Conservation (phyloP, 2,888 invertebrate genomes). For the Ecdyonurus torrentis region DNA sequence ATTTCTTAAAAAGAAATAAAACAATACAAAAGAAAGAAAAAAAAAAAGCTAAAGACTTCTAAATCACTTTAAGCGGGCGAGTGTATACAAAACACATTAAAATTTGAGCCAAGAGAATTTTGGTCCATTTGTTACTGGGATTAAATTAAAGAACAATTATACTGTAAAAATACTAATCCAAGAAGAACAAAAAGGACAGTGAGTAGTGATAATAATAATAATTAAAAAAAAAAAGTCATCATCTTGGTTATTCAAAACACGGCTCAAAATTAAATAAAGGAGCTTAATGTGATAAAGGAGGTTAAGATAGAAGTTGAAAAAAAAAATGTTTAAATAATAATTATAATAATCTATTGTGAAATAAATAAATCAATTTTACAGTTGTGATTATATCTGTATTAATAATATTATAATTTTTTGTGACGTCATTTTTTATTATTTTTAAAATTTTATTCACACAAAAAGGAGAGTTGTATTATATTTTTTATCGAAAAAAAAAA, state of each 20-base stretch:
- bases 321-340: neutral
- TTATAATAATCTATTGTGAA: no score
- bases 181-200: neutral
- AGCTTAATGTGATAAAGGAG: neutral
- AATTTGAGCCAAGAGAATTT: neutral
- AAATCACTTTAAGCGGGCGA: neutral
- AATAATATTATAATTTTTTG: neutral
- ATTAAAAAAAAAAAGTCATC: neutral
- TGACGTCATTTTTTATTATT: neutral
- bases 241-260: neutral
- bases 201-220: neutral
- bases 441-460: neutral
- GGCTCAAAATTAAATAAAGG: neutral
- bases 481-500: neutral
- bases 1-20: neutral
- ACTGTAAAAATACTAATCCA: neutral
- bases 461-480: neutral
- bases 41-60: no score
- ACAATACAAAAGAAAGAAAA: no score
- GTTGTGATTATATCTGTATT: neutral
- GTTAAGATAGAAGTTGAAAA: neutral
- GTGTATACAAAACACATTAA: neutral
- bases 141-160: neutral
- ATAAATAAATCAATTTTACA: neutral
- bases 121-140: neutral